A percentile compares a stretch with the other conserved stretches of the same genome.
phyloP scores from a whole-genome alignment of 2,113 vertebrate genomes.

The Progne subis region DNA sequence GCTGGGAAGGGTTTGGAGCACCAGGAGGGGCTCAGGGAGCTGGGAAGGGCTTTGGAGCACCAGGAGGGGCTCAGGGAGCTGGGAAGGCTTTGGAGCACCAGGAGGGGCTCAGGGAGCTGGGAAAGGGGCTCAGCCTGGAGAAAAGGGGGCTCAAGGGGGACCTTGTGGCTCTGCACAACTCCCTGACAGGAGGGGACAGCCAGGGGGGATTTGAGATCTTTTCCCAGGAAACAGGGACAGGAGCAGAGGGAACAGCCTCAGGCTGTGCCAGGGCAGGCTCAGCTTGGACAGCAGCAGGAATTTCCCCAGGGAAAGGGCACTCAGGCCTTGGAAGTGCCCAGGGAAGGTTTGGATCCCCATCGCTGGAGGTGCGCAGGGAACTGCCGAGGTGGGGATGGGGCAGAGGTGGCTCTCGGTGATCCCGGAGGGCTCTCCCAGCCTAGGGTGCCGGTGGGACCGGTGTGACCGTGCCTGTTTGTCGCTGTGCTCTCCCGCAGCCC shows the following conservation, averaged over 20 bases:
- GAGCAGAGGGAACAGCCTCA: not conserved
- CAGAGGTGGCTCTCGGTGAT: accelerated
- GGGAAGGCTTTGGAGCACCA: not conserved
- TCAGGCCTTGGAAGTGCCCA: accelerated
- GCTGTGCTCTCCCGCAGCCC: conserved; percentile 75
- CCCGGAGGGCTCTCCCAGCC: accelerated
- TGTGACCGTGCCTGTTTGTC: not conserved
- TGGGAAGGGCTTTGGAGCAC: not conserved
- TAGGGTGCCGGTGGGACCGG: accelerated
- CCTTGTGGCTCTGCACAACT: not conserved
- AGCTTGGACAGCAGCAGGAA: accelerated
- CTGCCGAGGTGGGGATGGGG: accelerated
- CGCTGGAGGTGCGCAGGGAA: not conserved
- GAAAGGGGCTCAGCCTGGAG: not conserved
- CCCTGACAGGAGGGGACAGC: not conserved
- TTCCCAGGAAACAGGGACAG: not conserved
- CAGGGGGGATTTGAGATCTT: not conserved
- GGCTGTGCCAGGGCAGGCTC: not conserved
- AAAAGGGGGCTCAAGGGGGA: not conserved
- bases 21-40: not conserved
- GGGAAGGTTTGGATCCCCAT: not conserved
- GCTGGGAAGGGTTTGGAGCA: not conserved
- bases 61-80: not conserved
- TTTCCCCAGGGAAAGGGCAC: not conserved
- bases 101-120: not conserved